Evolutionary conservation across 2,113 vertebrate genomes (phyloP).

Genomic region (Spermophilus dauricus): DNA sequence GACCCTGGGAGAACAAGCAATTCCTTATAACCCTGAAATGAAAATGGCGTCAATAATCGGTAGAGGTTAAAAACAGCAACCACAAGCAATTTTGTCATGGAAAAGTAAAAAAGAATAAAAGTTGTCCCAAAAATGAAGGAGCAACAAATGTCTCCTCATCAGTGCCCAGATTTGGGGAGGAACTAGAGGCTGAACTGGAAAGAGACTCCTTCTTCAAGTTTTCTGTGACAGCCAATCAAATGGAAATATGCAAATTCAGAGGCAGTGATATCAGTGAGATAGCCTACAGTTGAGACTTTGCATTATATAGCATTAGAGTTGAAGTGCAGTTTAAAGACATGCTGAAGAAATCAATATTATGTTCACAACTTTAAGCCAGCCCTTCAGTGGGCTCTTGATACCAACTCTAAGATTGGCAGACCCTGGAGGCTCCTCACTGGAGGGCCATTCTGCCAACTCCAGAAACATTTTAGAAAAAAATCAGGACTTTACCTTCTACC

Average conservation of each 20-base stretch:
- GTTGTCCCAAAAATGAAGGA: neutral
- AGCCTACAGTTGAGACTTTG: neutral
- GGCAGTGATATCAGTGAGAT: neutral
- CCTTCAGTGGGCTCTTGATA: slow-evolving; percentile 63
- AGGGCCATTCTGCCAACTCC: slow-evolving; percentile 54
- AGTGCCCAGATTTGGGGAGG: neutral
- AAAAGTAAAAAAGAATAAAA: neutral
- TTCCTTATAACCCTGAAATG: neutral
- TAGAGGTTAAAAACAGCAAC: slow-evolving; percentile 21
- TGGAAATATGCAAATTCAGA: slow-evolving; percentile 38
- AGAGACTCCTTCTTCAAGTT: neutral
- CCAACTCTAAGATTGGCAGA: slow-evolving; percentile 15
- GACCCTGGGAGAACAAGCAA: neutral
- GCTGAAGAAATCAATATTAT: slow-evolving; percentile 66
- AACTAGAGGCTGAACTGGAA: neutral
- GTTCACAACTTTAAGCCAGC: slow-evolving; percentile 43
- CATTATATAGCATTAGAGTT: slow-evolving; percentile 52
- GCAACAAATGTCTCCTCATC: neutral
- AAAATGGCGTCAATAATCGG: neutral
- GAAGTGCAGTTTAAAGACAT: slow-evolving; percentile 63
- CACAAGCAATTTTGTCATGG: neutral
- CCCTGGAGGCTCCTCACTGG: slow-evolving; percentile 29
- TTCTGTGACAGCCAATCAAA: neutral
- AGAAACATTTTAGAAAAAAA: slow-evolving; percentile 67
- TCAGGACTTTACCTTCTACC: slow-evolving; percentile 43